Conservation (phyloP, 64 coral and sea anemone genomes). For the Actinia equina region DNA sequence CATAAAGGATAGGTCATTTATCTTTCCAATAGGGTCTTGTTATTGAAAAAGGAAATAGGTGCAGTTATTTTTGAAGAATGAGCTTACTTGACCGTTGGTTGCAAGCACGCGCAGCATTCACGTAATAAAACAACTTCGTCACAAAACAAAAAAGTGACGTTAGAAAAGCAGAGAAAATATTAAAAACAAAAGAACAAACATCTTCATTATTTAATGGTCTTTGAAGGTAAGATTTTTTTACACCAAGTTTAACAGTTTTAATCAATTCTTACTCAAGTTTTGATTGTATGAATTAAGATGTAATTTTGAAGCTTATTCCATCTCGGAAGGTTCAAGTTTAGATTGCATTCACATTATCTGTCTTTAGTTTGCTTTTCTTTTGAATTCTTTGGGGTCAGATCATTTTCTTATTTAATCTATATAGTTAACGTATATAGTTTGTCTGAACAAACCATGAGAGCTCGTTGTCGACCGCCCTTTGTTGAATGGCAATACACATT, state of each 20-base stretch:
- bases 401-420: too few species aligned
- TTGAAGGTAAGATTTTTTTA: neutral
- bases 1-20: too few species aligned
- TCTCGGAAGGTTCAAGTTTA: too few species aligned
- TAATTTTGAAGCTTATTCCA: too few species aligned
- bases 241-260: too few species aligned
- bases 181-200: neutral
- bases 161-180: neutral
- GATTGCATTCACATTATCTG: too few species aligned
- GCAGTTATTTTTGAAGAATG: neutral
- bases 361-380: too few species aligned
- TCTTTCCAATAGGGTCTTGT: too few species aligned
- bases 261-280: too few species aligned
- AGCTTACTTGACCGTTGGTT: neutral
- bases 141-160: slow-evolving; percentile 5
- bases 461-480: neutral
- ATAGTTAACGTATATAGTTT: too few species aligned
- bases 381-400: too few species aligned
- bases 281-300: too few species aligned
- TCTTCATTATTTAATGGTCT: neutral
- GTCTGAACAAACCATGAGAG: neutral
- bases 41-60: neutral
- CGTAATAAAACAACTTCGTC: neutral
- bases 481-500: neutral
- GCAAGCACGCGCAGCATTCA: neutral